Conservation (phyloP, 2,888 invertebrate genomes). For the Acleris cristana region DNA sequence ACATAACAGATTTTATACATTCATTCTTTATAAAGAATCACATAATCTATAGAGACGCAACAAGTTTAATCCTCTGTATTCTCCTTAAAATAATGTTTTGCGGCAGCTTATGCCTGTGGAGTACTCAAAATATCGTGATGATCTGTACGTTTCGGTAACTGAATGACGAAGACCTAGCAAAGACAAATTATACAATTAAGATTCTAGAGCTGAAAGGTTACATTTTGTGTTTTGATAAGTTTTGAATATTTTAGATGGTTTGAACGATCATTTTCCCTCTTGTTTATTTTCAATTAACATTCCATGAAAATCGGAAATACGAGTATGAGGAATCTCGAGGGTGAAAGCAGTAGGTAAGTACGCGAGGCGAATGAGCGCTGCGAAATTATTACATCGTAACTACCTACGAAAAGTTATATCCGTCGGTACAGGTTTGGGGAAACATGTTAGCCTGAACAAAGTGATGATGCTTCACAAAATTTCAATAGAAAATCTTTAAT, state of each 20-base stretch:
- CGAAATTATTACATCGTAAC: constrained; percentile 1
- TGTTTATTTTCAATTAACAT: constrained; percentile 24
- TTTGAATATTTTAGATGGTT: constrained; percentile 4
- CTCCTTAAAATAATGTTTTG: too few species aligned
- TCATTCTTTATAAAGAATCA: too few species aligned
- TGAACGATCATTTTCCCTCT: constrained; percentile 5
- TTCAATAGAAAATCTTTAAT: too few species aligned
- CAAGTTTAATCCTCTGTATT: too few species aligned
- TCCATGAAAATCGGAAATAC: constrained; percentile 21
- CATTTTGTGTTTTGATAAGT: neutral
- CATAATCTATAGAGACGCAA: too few species aligned
- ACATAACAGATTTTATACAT: too few species aligned
- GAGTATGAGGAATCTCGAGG: constrained; percentile 8
- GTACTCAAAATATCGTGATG: too few species aligned
- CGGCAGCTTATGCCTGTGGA: too few species aligned
- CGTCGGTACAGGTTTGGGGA: constrained; percentile 2
- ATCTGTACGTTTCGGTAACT: too few species aligned
- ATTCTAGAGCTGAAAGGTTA: neutral
- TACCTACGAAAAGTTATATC: neutral
- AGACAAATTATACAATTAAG: neutral
- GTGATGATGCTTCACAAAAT: neutral
- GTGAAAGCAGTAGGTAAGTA: constrained; percentile 15
- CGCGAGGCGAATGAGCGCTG: constrained; percentile 17
- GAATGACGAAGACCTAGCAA: neutral
- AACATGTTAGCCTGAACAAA: neutral